These are phyloP conservation scores for Anagrus nilaparvatae DNA, from an alignment of 1,140 invertebrate genomes.

Conservation along the genomic window DNA sequence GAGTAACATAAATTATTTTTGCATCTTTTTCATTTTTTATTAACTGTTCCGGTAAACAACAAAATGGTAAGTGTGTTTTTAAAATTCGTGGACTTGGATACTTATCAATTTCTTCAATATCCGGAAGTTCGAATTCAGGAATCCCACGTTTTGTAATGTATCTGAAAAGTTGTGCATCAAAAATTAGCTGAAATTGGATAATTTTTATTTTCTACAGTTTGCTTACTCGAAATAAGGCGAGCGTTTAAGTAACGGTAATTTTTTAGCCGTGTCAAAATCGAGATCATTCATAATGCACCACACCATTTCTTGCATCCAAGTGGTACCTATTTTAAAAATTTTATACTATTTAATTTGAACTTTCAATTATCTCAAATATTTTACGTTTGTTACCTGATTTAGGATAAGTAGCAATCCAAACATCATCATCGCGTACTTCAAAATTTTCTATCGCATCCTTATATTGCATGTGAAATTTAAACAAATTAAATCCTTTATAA, in stretches of 20 bases:
- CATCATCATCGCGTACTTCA: slow-evolving; percentile 38
- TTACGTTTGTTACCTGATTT: too few species aligned
- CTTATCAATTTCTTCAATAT: too few species aligned
- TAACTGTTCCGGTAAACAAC: slow-evolving; percentile 51
- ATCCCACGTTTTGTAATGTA: too few species aligned
- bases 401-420: slow-evolving; percentile 41
- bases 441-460: slow-evolving; percentile 32
- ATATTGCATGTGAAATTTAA: slow-evolving; percentile 27
- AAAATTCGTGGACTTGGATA: slow-evolving; percentile 50
- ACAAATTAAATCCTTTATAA: too few species aligned
- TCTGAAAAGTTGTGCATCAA: too few species aligned
- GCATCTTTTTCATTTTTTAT: slow-evolving; percentile 38
- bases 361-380: too few species aligned
- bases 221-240: too few species aligned
- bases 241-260: slow-evolving; percentile 15
- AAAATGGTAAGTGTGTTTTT: slow-evolving; percentile 61
- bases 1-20: slow-evolving; percentile 64
- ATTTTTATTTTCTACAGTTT: too few species aligned
- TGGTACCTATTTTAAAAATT: slow-evolving; percentile 33
- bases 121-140: too few species aligned
- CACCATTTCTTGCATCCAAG: slow-evolving; percentile 52
- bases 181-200: too few species aligned
- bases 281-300: slow-evolving; percentile 45
- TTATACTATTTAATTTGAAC: too few species aligned
- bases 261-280: slow-evolving; percentile 41